Base-by-base conservation (phyloP, 2,888 invertebrate species). In the Nomada hirtipes region DNA sequence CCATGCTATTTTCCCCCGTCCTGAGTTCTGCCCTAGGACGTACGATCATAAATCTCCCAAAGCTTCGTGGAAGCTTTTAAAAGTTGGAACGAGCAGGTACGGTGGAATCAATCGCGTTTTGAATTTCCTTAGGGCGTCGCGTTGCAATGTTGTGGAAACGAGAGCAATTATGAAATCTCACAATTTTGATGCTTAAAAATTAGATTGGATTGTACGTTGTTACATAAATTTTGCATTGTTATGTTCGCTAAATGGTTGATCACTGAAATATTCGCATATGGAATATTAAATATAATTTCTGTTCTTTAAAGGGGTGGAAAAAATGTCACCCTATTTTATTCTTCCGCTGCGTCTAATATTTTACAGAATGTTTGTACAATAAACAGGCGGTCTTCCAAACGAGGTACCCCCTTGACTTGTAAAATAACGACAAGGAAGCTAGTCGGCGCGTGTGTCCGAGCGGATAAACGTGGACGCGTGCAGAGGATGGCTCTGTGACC, bases 401-500 rank as follows among this genome's bases (percentile, higher is more conserved):
- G 15, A 60, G 42, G 68, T 57, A 59, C 57, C 64, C 36, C 63
- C 60, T 70, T 26, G 47, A 70, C n/a, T 59, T 60, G 65, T 70
- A 59, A 79, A 78, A 60, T 47, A 79, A 79, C 47, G 70, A 65
- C 63, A 26, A 44, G 53, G 23, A 23, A 78, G 59, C 55, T 18
- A 26, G 64, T 42, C 55, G 52, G 18, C 13, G 64, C 18, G n/a
- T 53, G 53, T 29, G 53, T 55, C 47, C 10, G 42, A 44, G 55
- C 29, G 26, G 53, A 20, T 36, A 18, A 26, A 26, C 50, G 36
- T 7, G 36, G 65, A 42, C 64, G 79, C 79, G 79, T 61, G 55
- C 57, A 78, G 47, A 29, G 69, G 79, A 78, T 59, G 76, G 73
- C 52, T 80, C 77, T 65, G 64, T 64, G 77, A 61, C 74, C 76